Percentiles rank a stretch among this genome's conserved stretches.
phyloP scores from a whole-genome alignment of 2,888 invertebrate species.

The Spilosoma lubricipeda region DNA sequence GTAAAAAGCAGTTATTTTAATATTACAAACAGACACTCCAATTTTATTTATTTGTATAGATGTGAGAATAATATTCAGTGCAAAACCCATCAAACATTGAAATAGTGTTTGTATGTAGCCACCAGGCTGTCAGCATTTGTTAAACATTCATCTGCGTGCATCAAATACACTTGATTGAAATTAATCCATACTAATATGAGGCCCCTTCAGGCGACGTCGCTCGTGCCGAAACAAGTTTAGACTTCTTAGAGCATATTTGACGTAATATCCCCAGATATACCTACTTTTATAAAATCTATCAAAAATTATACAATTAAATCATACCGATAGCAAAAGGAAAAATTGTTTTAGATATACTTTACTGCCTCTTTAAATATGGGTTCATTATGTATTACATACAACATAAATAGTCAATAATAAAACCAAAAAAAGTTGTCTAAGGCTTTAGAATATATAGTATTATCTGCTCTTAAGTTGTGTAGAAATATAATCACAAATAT shows the following conservation, averaged over 20 bases:
- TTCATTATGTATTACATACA: neutral
- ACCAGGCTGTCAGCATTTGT: constrained; percentile 37
- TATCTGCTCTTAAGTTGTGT: neutral
- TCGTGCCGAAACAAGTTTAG: constrained; percentile 60
- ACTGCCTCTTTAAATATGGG: neutral
- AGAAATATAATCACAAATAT: neutral
- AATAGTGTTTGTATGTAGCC: neutral
- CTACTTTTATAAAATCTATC: constrained; percentile 25
- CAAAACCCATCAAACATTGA: neutral
- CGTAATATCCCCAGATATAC: constrained; percentile 40
- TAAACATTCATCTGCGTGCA: constrained; percentile 57
- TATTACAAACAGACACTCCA: too few species aligned
- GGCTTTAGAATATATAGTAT: too few species aligned
- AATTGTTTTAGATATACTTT: constrained; percentile 15
- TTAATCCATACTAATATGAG: constrained; percentile 77
- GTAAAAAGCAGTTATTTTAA: too few species aligned
- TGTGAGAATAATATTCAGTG: neutral
- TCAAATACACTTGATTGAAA: constrained; percentile 71
- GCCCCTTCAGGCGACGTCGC: constrained; percentile 68
- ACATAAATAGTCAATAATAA: neutral
- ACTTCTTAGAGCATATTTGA: constrained; percentile 56
- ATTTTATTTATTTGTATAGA: too few species aligned
- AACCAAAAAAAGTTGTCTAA: neutral
- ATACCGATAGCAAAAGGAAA: too few species aligned
- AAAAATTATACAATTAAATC: constrained; percentile 17